Percentiles rank a stretch among this genome's conserved stretches.
These are phyloP conservation scores for Cryptus armator DNA, from an alignment of 2,888 invertebrate species.

Conservation along the genomic window DNA sequence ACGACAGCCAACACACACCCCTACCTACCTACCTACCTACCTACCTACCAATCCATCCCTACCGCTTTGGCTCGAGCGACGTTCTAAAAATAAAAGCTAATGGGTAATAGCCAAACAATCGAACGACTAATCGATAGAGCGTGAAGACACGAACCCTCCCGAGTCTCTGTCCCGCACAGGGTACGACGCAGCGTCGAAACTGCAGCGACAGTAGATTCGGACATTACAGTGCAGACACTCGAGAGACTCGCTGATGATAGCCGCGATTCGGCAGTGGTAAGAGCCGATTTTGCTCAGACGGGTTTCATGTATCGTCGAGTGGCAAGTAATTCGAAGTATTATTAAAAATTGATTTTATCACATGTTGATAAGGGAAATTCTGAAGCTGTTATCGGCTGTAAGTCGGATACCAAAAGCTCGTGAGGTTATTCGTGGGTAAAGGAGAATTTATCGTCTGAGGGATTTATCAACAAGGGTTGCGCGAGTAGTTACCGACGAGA, in stretches of 20 bases:
- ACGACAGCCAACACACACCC: constrained; percentile 68
- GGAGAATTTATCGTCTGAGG: background rate
- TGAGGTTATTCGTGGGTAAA: background rate
- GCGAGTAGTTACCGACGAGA: constrained; percentile 16
- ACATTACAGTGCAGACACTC: background rate
- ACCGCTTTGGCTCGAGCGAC: constrained; percentile 47
- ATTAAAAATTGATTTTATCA: background rate
- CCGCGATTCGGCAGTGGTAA: background rate
- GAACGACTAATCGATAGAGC: constrained; percentile 79
- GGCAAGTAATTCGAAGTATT: background rate
- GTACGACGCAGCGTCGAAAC: constrained; percentile 3
- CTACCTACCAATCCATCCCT: background rate
- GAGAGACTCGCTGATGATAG: constrained; percentile 14
- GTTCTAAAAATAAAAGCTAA: constrained; percentile 79
- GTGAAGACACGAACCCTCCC: constrained; percentile 56
- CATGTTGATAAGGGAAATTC: background rate
- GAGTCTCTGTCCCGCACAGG: constrained; percentile 24
- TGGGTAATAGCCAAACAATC: constrained; percentile 78
- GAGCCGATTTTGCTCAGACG: background rate
- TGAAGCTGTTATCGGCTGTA: background rate
- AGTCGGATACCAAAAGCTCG: background rate
- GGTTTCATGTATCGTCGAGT: background rate
- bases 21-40: background rate
- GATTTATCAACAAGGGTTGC: background rate
- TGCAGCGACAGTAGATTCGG: constrained; percentile 27